These are phyloP conservation scores for Cydia pomonella DNA, from an alignment of 1,140 invertebrate species.

Conservation along the genomic window DNA sequence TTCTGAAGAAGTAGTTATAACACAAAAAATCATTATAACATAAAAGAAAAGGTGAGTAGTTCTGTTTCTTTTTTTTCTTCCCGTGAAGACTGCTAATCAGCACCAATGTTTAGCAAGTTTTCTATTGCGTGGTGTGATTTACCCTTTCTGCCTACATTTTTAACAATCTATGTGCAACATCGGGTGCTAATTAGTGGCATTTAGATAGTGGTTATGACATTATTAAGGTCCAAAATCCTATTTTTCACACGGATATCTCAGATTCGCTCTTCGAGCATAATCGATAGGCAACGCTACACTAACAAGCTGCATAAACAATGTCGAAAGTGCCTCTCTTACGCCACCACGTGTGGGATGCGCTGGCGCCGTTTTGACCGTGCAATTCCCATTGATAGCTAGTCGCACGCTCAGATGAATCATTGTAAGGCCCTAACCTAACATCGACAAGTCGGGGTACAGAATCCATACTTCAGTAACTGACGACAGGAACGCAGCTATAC, in stretches of 20 bases:
- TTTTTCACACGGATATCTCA: conserved; percentile 47
- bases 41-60: too few species aligned
- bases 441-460: too few species aligned
- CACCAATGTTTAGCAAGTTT: conserved; percentile 24
- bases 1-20: too few species aligned
- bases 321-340: conserved; percentile 74
- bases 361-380: conserved; percentile 55
- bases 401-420: background rate
- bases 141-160: conserved; percentile 26
- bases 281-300: conserved; percentile 61
- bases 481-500: too few species aligned
- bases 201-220: conserved; percentile 45
- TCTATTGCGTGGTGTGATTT: conserved; percentile 24
- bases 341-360: conserved; percentile 75
- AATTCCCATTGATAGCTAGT: background rate
- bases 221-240: conserved; percentile 41
- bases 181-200: conserved; percentile 41
- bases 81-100: conserved; percentile 17
- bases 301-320: conserved; percentile 70
- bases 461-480: too few species aligned
- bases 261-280: conserved; percentile 64
- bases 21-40: too few species aligned
- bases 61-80: too few species aligned
- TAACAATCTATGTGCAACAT: conserved; percentile 22
- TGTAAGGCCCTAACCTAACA: background rate